Evolutionary conservation across 2,113 vertebrate genomes (phyloP).

Genomic region (Heptranchias perlo): DNA sequence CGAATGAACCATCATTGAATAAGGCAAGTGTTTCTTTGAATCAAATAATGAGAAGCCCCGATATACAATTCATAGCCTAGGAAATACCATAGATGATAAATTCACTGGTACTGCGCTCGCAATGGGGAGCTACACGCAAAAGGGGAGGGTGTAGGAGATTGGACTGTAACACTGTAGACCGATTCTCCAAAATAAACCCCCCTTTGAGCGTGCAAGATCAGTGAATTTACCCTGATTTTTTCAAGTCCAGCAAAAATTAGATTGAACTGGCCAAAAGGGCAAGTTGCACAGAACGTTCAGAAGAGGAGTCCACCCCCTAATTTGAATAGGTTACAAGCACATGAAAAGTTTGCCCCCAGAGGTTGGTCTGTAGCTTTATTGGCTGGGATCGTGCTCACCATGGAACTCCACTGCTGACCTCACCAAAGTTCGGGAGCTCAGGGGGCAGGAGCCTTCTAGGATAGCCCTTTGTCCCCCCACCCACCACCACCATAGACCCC

Average conservation of each 20-base stretch:
- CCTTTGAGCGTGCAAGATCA: not conserved
- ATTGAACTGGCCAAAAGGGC: not conserved
- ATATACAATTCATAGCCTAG: too few relatives aligned
- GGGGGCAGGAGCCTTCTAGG: not conserved
- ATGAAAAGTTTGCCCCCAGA: not conserved
- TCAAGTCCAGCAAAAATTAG: not conserved
- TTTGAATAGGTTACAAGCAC: not conserved
- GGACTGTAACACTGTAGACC: too few relatives aligned
- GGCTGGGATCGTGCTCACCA: not conserved
- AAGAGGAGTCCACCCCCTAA: not conserved
- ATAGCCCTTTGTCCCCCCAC: not conserved
- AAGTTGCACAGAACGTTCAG: not conserved
- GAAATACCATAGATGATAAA: too few relatives aligned
- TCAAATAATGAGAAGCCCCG: too few relatives aligned
- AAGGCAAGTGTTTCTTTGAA: too few relatives aligned
- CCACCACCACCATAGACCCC: not conserved
- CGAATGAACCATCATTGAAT: too few relatives aligned
- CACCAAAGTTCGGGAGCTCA: not conserved
- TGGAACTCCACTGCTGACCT: not conserved
- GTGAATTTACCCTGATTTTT: not conserved
- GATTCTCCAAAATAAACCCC: not conserved
- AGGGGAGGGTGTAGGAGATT: too few relatives aligned
- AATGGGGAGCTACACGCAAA: too few relatives aligned
- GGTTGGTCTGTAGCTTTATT: not conserved
- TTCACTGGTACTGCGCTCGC: too few relatives aligned